Evolutionary conservation across 1,140 invertebrate genomes (phyloP).

Genomic region (Plodia interpunctella): DNA sequence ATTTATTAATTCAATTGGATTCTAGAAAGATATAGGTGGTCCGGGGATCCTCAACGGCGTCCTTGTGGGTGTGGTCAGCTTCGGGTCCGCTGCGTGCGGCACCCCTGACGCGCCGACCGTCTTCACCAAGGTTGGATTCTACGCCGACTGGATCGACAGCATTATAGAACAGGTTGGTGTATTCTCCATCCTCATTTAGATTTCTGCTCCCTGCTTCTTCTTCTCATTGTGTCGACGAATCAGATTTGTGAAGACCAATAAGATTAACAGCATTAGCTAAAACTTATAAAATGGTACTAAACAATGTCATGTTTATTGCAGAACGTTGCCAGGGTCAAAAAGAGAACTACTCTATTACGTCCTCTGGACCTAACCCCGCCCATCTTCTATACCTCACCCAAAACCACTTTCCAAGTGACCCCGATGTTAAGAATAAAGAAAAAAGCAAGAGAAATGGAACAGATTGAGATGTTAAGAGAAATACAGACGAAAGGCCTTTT

Average conservation of each 20-base stretch:
- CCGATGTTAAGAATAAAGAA: background rate
- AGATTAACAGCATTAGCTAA: too few species aligned
- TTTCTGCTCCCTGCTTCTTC: too few species aligned
- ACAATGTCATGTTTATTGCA: too few species aligned
- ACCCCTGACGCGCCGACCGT: conserved; percentile 52
- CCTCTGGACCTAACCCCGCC: background rate
- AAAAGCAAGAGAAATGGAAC: background rate
- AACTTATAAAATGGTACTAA: too few species aligned
- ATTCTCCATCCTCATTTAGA: too few species aligned
- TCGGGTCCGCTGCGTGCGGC: conserved; percentile 52
- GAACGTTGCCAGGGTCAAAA: background rate
- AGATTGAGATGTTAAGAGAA: background rate
- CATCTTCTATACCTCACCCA: background rate
- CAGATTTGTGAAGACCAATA: too few species aligned
- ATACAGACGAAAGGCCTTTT: background rate
- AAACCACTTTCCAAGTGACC: background rate
- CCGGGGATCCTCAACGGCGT: conserved; percentile 43
- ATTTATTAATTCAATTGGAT: conserved; percentile 2
- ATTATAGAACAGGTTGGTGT: conserved; percentile 12
- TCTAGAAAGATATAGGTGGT: conserved; percentile 54
- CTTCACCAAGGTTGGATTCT: conserved; percentile 44
- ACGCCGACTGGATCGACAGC: conserved; percentile 26
- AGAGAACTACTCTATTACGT: background rate
- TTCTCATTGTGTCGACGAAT: too few species aligned
- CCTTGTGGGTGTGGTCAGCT: conserved; percentile 51